Conservation (phyloP, 2,888 invertebrate genomes). For the Ariolimax columbianus region DNA sequence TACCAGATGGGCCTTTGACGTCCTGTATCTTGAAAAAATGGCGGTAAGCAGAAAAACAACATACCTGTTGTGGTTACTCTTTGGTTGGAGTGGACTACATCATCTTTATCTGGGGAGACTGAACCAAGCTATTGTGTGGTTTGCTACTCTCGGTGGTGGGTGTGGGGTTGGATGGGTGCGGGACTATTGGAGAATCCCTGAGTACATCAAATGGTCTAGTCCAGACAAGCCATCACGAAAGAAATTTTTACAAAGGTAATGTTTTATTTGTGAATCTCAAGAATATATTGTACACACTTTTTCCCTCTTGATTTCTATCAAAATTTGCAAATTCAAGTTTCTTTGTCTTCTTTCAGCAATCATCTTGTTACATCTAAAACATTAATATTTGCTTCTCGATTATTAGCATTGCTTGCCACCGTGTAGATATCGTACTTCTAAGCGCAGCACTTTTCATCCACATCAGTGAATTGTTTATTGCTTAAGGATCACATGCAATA, state of each 20-base stretch:
- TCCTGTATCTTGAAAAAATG: not conserved
- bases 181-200: slow-evolving; percentile 90
- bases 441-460: too few relatives aligned
- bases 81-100: slow-evolving; percentile 92
- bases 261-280: not conserved
- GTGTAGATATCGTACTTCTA: too few relatives aligned
- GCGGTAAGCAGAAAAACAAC: slow-evolving; percentile 82
- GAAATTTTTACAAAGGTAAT: not conserved
- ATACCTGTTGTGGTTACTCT: slow-evolving; percentile 91
- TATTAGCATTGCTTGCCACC: too few relatives aligned
- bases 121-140: slow-evolving; percentile 93
- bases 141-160: slow-evolving; percentile 89
- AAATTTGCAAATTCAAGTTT: too few relatives aligned
- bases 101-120: slow-evolving; percentile 93
- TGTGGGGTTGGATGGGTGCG: slow-evolving; percentile 91
- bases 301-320: not conserved
- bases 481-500: too few relatives aligned
- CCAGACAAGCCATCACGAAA: slow-evolving; percentile 17
- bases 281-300: not conserved
- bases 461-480: too few relatives aligned
- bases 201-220: slow-evolving; percentile 87
- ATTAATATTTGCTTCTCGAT: too few relatives aligned
- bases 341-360: too few relatives aligned
- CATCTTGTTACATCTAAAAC: too few relatives aligned
- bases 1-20: not conserved